Base-by-base conservation (phyloP, 2,797 vertebrate species). In the Fratercula arctica region DNA sequence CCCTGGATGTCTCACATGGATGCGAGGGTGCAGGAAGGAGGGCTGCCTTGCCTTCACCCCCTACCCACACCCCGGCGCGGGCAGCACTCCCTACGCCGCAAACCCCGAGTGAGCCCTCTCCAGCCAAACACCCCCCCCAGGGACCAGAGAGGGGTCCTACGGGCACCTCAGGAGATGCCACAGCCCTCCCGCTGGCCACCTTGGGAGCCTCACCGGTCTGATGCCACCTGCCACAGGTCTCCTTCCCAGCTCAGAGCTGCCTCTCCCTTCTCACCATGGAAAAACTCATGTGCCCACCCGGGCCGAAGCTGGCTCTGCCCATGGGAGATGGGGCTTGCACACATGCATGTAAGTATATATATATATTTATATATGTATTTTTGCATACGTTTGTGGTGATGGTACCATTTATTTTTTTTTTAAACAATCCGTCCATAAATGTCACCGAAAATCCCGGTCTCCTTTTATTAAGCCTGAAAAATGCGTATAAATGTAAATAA, bases 401-500 rank as follows among this genome's bases (percentile, higher is more conserved):
- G 48, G 90, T 85, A 94, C 95, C 92, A 93, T 96, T 96, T 96
- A 91, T 96, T 83, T 97, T 93, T 46, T 90, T 81, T 59, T 46
- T 57, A 97, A 98, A 96, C 95, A 97, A 97, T 97, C 97, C 85
- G 73, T 97, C 98, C 97, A 98, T 98, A 98, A 98, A 98, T 98
- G 98, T 98, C 98, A 98, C 97, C 9, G 50, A 96, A 98, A 98
- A 98, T 97, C 97, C 97, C 18, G 18, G 87, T 97, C 97, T 98
- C 96, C 98, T 98, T 99, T 98, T 99, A 99, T 98, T 98, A 99
- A 98, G 98, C 97, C 98, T 96, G 96, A 97, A 98, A 98, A 98
- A 98, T 97, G 98, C 93, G 95, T 98, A 97, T 97, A 97, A 98
- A 98, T 98, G 98, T 98, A 98, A 98, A 98, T 98, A 98, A 98